Evolutionary conservation across 2,797 vertebrate genomes (phyloP), one percentile per base, ranked within the genome.

Genomic region (Yasuhikotakia modesta): DNA sequence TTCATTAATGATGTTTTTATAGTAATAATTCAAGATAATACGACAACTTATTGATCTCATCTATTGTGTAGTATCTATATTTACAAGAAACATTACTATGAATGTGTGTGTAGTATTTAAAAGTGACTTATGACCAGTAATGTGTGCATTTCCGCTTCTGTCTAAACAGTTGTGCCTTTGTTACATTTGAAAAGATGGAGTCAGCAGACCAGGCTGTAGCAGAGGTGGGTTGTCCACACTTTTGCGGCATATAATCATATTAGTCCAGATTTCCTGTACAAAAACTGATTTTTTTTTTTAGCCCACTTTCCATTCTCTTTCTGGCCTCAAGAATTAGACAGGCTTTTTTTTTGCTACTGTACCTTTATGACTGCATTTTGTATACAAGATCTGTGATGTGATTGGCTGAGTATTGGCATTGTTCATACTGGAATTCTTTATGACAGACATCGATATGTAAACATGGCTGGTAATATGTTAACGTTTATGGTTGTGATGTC

Each of bases 111-210:
- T 39, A 39, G 10, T 39, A 39, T 39, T 39, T 39, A 39, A 7
- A 39, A 39, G n/a, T n/a, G 6, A 39, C 10, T 2, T 35, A 39
- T 39, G 35, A 43, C 39, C 10, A 43, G 39, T 43, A 43, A 43
- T 43, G 39, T 43, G 39, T 43, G 39, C 39, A 11, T 43, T 35
- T 35, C 8, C 39, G 0, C 21, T 27, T 21, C 55, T 43, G 1
- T 58, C 78, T 1, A 68, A 70, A 30, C 82, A 98, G 96, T 85
- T 97, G 96, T 87, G 96, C 96, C 22, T 97, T 98, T 81, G 95
- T 98, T 85, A 98, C 96, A 0, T 97, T 95, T 78, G 96, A 98
- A 86, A 97, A 96, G 91, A 96, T 97, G 89, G 96, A 98, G 86
- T 96, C 95, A n/a, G 96, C 96, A n/a, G 96, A 98, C 84, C 94